Conservation (phyloP, 2,113 vertebrate genomes). For the Pseudorectes ferrugineus region DNA sequence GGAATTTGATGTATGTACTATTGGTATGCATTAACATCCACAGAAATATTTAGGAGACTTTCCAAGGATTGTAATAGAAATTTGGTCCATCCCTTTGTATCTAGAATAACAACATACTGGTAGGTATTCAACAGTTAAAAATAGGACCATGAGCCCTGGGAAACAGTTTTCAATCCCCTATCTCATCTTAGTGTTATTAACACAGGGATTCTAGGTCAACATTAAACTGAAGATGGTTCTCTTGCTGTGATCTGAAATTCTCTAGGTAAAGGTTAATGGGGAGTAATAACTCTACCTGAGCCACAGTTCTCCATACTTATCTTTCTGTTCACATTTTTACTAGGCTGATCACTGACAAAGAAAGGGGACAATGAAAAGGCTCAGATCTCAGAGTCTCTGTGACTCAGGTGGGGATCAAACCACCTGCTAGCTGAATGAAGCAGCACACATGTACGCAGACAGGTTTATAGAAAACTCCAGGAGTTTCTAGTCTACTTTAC, state of each 20-base stretch:
- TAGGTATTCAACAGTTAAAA: not conserved
- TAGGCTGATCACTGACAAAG: not conserved
- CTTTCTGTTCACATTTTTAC: not conserved
- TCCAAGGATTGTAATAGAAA: not conserved
- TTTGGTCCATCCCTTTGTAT: not conserved
- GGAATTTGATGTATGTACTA: not conserved
- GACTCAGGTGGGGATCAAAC: slow-evolving; percentile 4
- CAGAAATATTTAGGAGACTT: not conserved
- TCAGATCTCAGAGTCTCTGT: not conserved
- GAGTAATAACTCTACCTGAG: not conserved
- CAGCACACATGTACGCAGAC: not conserved
- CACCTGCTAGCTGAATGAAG: not conserved
- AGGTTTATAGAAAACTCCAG: not conserved
- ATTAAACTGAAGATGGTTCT: not conserved
- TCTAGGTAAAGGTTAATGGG: slow-evolving; percentile 6
- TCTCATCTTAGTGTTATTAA: not conserved
- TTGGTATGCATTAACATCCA: not conserved
- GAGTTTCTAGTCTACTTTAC: not conserved
- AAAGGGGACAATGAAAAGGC: not conserved
- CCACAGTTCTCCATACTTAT: not conserved
- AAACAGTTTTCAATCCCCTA: not conserved
- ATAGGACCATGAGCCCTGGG: not conserved
- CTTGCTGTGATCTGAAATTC: not conserved
- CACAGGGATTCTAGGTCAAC: not conserved
- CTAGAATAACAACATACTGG: not conserved